Base-by-base conservation (phyloP, 2,888 invertebrate genomes). In the Dermolepida albohirtum region DNA sequence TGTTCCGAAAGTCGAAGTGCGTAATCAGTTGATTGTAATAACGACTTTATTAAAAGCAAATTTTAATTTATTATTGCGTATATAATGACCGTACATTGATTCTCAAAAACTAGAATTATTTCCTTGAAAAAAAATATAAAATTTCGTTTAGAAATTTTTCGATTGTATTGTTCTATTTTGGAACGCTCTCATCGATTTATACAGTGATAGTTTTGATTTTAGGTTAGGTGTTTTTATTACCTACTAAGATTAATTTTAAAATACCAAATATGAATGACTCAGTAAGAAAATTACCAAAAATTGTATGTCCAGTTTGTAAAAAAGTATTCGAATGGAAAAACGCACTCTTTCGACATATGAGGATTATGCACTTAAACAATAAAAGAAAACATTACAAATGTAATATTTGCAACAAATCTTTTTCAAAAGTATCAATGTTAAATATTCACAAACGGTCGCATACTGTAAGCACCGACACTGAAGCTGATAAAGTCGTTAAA, bases 281-380 rank as follows among this genome's bases (percentile, higher is more conserved):
- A 4, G 12, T 62, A 16, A 27, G 8, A 27, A 41, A 49, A 14
- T 16, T 40, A 7, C 22, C n/a, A 1, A 70, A 64, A 39, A 49
- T 12, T 16, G 16, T 22, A 1, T 70, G 70, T 16, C 43, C 50
- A 22, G 2, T 63, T 5, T 70, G 70, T 27, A 63, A 68, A n/a
- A 68, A 70, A 16, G 14, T n/a, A 10, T 70, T 70, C 17, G 63
- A 66, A 27, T 66, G 70, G 66, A 68, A 66, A 57, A 59, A 59
- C 29, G 65, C 62, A 16, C 50, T 71, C 27, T 67, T 63, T 4
- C 59, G 65, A 8, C 71, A 71, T 17, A 22, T 64, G 22, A 68
- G 64, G 44, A 29, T 67, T 5, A 64, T 54, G 27, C 70, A 71
- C 22, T 34, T 64, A 22, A 51, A 40, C 27, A 62, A 66, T 22